Evolutionary conservation across 1,140 invertebrate genomes (phyloP).

Genomic region (Bombus confusus): DNA sequence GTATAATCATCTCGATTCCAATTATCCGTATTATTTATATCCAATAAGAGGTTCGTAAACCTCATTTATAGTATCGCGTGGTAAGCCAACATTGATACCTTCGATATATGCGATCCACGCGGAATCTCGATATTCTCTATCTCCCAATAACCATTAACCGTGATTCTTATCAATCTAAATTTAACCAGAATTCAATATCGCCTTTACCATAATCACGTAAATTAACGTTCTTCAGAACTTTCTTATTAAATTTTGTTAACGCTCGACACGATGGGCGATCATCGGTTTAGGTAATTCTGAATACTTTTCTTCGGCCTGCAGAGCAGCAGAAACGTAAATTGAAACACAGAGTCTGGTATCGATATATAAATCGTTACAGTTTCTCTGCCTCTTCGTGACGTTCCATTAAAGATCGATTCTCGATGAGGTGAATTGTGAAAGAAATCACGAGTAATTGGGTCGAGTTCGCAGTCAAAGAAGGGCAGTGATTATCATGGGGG

Average conservation of each 20-base stretch:
- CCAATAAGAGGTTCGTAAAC: not conserved
- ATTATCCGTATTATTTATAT: not conserved
- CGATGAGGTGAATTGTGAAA: not conserved
- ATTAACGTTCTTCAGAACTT: not conserved
- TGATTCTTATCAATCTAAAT: not conserved
- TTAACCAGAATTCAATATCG: not conserved
- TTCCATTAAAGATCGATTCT: constrained; percentile 9
- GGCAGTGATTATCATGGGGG: constrained; percentile 20
- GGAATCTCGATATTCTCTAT: not conserved
- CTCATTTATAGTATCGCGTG: not conserved
- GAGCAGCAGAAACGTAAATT: not conserved
- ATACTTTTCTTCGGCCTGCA: not conserved
- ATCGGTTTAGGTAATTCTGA: not conserved
- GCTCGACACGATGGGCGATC: no score
- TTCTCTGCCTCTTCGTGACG: not conserved
- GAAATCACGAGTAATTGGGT: constrained; percentile 27
- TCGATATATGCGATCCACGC: not conserved
- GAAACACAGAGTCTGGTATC: not conserved
- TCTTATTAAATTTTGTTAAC: not conserved
- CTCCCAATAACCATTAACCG: not conserved
- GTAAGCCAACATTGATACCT: not conserved
- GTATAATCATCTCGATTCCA: not conserved
- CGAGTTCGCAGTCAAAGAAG: not conserved
- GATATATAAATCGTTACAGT: not conserved
- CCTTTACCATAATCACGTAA: not conserved